Evolutionary conservation across 2,113 vertebrate genomes (phyloP), one percentile per base, ranked within the genome.

Genomic region (Xenopus borealis): DNA sequence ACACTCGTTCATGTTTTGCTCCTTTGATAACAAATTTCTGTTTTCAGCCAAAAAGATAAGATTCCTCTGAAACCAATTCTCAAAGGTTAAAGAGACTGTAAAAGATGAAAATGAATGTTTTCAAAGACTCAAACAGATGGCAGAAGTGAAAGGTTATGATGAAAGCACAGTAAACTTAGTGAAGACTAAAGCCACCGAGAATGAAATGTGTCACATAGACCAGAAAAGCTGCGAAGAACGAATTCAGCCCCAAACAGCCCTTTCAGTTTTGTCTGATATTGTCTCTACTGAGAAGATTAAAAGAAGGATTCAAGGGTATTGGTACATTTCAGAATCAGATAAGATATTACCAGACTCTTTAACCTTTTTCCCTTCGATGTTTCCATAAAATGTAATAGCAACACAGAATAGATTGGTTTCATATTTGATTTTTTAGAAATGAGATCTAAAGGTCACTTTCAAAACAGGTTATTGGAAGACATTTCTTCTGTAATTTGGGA

Each of bases 191-290:
- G 67, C 74, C 45, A 69, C 18, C 27, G 47, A 77, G 67, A 77
- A 77, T 77, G 74, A 77, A 64, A 64, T 70, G 74, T 77, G 74
- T 77, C 74, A 77, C 47, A 75, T 63, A 77, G 62, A 64, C 74
- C 59, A 44, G 67, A 61, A 55, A 69, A 47, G 61, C 66, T 70
- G 62, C 12, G 18, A 69, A 55, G 66, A 30, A 69, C 55, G 67
- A 70, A 77, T 70, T 70, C 47, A 50, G 33, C 74, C 62, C 74
- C 74, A 69, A 77, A 70, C 66, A 77, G 74, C 59, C 74, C 74
- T 77, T 77, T 77, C 47, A 77, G 59, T 70, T 77, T 14, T 64
- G 46, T 64, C 59, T 77, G 66, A 70, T 77, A 64, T 77, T 61
- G 69, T 67, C 74, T 70, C 47, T 52, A 46, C 59, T 46, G 50